These are phyloP conservation scores for Ariopsis seemanni DNA, from an alignment of 2,113 vertebrate genomes.

Conservation along the genomic window DNA sequence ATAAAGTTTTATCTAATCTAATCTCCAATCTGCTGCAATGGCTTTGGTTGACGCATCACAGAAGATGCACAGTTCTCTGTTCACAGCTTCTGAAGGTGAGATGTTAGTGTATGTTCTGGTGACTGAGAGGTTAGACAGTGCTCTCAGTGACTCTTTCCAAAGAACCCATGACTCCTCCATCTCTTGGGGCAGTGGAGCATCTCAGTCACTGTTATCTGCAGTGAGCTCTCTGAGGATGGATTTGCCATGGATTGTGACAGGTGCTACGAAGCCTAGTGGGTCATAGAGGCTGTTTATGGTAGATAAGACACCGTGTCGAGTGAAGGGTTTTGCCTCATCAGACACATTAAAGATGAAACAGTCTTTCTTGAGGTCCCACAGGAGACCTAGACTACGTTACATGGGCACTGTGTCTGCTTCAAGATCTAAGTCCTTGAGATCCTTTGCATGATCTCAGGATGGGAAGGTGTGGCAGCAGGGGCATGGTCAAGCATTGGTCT, in stretches of 20 bases:
- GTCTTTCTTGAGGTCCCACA: not conserved
- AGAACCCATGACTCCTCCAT: not conserved
- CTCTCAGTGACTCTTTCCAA: not conserved
- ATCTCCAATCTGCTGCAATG: too few species aligned
- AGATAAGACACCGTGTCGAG: not conserved
- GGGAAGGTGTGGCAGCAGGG: too few species aligned
- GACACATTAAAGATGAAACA: not conserved
- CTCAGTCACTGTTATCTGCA: not conserved
- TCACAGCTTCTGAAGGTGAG: not conserved
- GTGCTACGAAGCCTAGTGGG: not conserved
- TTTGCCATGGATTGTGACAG: not conserved
- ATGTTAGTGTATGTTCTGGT: not conserved
- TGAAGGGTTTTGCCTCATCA: not conserved
- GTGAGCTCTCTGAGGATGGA: not conserved
- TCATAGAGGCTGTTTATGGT: not conserved
- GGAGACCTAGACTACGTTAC: not conserved
- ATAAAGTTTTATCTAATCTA: too few species aligned
- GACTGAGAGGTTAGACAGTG: not conserved
- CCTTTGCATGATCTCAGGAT: slow-evolving; percentile 38
- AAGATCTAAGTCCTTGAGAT: slow-evolving; percentile 23
- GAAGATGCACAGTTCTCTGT: not conserved
- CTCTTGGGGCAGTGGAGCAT: not conserved
- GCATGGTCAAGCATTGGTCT: too few species aligned
- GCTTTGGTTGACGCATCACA: not conserved
- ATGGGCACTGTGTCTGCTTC: not conserved